Evolutionary conservation across 2,888 invertebrate genomes (phyloP).

Genomic region (Liodrosophila aerea): DNA sequence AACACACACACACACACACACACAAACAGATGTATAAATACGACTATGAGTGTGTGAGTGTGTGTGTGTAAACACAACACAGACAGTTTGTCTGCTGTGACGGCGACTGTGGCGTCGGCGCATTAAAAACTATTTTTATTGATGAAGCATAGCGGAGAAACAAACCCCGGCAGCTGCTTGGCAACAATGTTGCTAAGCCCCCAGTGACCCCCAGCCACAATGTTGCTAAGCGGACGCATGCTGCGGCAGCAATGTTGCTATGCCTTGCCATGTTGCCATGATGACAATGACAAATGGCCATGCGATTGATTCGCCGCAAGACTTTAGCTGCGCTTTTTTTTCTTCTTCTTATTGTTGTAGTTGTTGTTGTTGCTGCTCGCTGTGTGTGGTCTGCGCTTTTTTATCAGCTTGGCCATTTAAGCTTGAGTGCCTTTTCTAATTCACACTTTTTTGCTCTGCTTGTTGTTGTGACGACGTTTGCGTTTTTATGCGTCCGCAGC

Average conservation of each 20-base stretch:
- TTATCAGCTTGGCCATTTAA: slow-evolving; percentile 63
- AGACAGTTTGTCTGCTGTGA: slow-evolving; percentile 71
- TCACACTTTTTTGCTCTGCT: slow-evolving; percentile 62
- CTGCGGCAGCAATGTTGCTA: slow-evolving; percentile 53
- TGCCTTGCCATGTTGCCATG: neutral
- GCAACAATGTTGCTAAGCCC: slow-evolving; percentile 45
- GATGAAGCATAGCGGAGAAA: slow-evolving; percentile 62
- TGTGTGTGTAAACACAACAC: slow-evolving; percentile 28
- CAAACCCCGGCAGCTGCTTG: slow-evolving; percentile 24
- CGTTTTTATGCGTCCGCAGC: slow-evolving; percentile 58
- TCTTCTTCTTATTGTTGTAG: slow-evolving; percentile 23
- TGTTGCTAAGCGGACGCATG: slow-evolving; percentile 26
- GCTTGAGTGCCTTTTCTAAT: slow-evolving; percentile 76
- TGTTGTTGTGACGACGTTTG: slow-evolving; percentile 58
- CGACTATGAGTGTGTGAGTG: slow-evolving; percentile 3
- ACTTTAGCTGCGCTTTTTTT: slow-evolving; percentile 26
- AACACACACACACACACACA: no score
- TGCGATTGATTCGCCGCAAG: slow-evolving; percentile 62
- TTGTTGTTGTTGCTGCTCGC: slow-evolving; percentile 8
- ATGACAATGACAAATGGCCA: slow-evolving; percentile 64
- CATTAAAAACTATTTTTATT: slow-evolving; percentile 71
- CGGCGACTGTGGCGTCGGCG: slow-evolving; percentile 55
- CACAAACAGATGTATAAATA: slow-evolving; percentile 13
- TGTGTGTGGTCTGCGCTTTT: slow-evolving; percentile 52
- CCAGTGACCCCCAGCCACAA: no score